A percentile compares a stretch with the other conserved stretches of the same genome.
These are phyloP conservation scores for Caenorhabditis plicata DNA, from an alignment of 2,888 invertebrate species.

Conservation along the genomic window DNA sequence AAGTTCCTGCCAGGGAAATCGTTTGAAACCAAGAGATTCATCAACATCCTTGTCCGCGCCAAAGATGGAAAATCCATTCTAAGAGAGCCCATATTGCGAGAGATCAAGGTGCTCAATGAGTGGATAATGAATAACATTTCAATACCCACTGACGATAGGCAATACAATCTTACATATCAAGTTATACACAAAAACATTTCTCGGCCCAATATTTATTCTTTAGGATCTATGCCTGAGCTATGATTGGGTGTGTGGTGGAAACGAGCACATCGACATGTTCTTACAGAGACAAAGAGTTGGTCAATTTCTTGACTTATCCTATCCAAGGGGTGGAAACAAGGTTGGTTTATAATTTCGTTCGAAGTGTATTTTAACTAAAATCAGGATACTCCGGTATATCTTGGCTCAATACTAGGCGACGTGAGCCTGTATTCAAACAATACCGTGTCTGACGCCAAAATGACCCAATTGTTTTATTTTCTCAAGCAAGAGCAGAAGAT, in stretches of 20 bases:
- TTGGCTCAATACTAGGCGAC: constrained; percentile 62
- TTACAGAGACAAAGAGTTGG: constrained; percentile 53
- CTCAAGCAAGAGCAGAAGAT: constrained; percentile 59
- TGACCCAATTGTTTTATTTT: constrained; percentile 63
- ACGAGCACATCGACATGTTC: constrained; percentile 63
- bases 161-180: constrained; percentile 61
- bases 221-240: constrained; percentile 50
- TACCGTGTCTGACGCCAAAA: constrained; percentile 53
- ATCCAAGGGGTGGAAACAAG: constrained; percentile 62
- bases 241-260: constrained; percentile 59
- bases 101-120: constrained; percentile 53
- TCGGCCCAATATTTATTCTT: background rate
- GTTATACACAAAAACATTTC: constrained; percentile 19
- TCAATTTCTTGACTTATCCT: constrained; percentile 56
- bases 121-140: constrained; percentile 60
- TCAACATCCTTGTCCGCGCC: constrained; percentile 56
- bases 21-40: constrained; percentile 62
- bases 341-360: constrained; percentile 14
- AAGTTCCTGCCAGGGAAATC: constrained; percentile 64
- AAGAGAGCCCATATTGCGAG: constrained; percentile 53
- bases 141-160: constrained; percentile 53
- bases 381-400: constrained; percentile 64
- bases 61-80: constrained; percentile 60
- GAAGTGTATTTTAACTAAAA: no score
- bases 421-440: constrained; percentile 51